Conservation (phyloP, 2,113 vertebrate genomes). For the Chlorodrepanis virens region DNA sequence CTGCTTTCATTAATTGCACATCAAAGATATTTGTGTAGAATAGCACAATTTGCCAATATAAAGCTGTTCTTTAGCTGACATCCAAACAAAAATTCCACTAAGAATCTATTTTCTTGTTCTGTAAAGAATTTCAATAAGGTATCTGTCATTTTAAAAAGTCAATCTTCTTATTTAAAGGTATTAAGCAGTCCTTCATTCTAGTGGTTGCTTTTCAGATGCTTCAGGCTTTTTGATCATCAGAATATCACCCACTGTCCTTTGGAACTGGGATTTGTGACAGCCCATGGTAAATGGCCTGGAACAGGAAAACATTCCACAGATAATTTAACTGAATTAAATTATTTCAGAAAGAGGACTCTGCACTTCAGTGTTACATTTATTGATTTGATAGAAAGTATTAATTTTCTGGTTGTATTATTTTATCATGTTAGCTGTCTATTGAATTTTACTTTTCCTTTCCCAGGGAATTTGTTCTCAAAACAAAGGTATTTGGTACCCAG, state of each 20-base stretch:
- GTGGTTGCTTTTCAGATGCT: conserved; percentile 3
- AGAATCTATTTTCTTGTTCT: background rate
- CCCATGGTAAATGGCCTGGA: conserved; percentile 1
- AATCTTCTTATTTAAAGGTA: background rate
- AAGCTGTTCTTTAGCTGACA: background rate
- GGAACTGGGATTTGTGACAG: background rate
- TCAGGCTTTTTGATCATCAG: conserved; percentile 8
- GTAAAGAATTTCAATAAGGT: background rate
- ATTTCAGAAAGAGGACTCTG: background rate
- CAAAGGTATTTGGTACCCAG: background rate
- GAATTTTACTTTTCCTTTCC: conserved; percentile 11
- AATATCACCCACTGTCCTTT: background rate
- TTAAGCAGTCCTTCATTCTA: background rate
- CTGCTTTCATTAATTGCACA: background rate
- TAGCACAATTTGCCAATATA: background rate
- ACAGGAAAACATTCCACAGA: background rate
- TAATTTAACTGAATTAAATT: conserved; percentile 14
- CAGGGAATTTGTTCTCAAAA: conserved; percentile 4
- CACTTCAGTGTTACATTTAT: background rate
- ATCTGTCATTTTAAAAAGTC: conserved; percentile 22
- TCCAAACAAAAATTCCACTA: background rate
- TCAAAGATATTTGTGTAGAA: background rate
- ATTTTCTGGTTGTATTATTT: conserved; percentile 42
- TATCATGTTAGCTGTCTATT: background rate
- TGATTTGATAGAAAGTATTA: conserved; percentile 15